Base-by-base conservation (phyloP, 2,113 vertebrate genomes). In the Campylorhamphus procurvoides region DNA sequence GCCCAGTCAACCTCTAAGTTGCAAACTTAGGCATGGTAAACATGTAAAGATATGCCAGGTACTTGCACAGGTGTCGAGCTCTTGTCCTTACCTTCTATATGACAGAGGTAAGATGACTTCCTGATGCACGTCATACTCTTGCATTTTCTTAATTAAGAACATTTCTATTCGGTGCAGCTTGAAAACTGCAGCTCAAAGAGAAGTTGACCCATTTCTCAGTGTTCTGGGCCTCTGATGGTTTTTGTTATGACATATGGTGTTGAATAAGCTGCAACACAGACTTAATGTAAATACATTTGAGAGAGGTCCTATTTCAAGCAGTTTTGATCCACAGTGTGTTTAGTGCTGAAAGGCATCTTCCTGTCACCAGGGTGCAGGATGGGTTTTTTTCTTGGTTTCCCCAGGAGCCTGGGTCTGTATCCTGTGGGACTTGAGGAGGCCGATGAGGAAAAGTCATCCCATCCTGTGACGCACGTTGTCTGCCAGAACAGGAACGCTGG, bases 351-450 rank as follows among this genome's bases (percentile, higher is more conserved):
- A 93, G 63, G 28, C 75, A 90, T 75, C 82, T 95, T 95, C 90
- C 87, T 89, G 87, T 91, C 91, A 83, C 82, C 79, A 91, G 87
- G 88, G 79, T 91, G 88, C 62, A 79, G 88, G 85, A 94, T 2
- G 6, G 60, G 25, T 10, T 42, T 86, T 84, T 94, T 95, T 81
- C 55, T 74, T 7, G 13, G 83, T 42, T 90, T 11, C 40, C n/a
- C 28, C 75, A 73, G 88, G 82, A 94, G 44, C 66, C 71, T 83
- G 3, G 33, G 55, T 37, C 79, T 3, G 1, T 93, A 95, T 97
- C 96, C 95, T 97, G 96, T 95, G 95, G 75, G 96, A 96, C 7
- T 1, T 72, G 72, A 85, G 72, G 35, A 94, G 75, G 55, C 55
- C 3, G 0, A 42, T 81, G 81, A 93, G 82, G 90, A 96, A 95